Percentiles rank a stretch among this genome's conserved stretches.
Evolutionary conservation across 2,113 vertebrate genomes (phyloP).

Genomic region (Ifrita kowaldi): DNA sequence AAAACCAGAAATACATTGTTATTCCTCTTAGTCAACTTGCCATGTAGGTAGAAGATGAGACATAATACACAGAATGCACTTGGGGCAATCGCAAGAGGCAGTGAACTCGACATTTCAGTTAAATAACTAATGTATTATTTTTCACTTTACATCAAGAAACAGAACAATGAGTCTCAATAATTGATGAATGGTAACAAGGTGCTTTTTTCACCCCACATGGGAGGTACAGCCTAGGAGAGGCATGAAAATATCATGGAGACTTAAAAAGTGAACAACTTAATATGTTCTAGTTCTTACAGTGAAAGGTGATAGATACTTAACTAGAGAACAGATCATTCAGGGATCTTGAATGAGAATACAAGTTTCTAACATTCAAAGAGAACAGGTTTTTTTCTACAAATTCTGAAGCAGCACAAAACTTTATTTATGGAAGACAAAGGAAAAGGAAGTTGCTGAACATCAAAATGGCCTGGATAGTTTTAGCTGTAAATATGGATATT

Average conservation of each 20-base stretch:
- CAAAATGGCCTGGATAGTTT: not conserved
- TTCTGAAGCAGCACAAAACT: not conserved
- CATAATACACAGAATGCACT: not conserved
- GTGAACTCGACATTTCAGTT: fast-evolving
- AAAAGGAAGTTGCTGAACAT: not conserved
- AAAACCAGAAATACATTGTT: not conserved
- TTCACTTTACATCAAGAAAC: not conserved
- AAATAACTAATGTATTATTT: not conserved
- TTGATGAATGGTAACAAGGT: not conserved
- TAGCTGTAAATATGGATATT: not conserved
- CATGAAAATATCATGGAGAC: not conserved
- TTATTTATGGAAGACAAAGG: not conserved
- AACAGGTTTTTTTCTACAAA: not conserved
- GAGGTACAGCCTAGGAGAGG: not conserved
- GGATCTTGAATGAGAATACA: not conserved
- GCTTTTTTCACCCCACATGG: not conserved
- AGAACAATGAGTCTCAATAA: not conserved
- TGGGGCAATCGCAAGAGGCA: not conserved
- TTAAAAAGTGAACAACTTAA: not conserved
- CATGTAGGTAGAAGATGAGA: not conserved
- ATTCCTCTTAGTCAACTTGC: not conserved
- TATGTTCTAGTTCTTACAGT: not conserved
- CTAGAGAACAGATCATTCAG: not conserved
- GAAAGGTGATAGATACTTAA: not conserved
- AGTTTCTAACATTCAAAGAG: not conserved